phyloP scores from a whole-genome alignment of 2,113 vertebrate genomes.

The Bettongia penicillata region DNA sequence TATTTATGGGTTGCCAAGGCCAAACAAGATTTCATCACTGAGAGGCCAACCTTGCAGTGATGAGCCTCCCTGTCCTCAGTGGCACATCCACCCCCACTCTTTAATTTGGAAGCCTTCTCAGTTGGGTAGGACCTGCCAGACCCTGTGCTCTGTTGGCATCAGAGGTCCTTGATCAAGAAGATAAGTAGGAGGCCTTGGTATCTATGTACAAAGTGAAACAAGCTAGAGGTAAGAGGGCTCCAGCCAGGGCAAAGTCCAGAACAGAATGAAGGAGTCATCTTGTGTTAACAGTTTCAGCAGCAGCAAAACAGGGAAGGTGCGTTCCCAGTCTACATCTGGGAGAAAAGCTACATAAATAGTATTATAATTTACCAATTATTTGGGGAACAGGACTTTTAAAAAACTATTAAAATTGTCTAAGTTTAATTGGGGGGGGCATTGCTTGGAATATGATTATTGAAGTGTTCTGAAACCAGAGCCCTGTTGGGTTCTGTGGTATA shows the following conservation, averaged over 20 bases:
- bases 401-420: not conserved
- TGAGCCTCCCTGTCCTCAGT: not conserved
- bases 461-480: not conserved
- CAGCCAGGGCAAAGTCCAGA: not conserved
- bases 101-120: no score
- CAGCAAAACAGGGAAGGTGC: not conserved
- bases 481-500: not conserved
- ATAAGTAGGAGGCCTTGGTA: not conserved
- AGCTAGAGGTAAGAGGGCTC: not conserved
- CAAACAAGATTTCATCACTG: not conserved
- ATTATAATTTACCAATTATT: not conserved
- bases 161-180: not conserved
- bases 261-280: not conserved
- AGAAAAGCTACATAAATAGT: not conserved
- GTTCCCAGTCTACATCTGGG: not conserved
- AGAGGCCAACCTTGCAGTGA: not conserved
- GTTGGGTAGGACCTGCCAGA: no score
- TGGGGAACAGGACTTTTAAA: not conserved
- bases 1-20: not conserved
- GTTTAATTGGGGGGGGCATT: not conserved
- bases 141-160: no score
- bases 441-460: not conserved
- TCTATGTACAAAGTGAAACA: not conserved
- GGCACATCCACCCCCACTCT: not conserved
- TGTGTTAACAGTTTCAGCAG: not conserved